Base-by-base conservation (phyloP, 2,888 invertebrate species). In the Dione juno region DNA sequence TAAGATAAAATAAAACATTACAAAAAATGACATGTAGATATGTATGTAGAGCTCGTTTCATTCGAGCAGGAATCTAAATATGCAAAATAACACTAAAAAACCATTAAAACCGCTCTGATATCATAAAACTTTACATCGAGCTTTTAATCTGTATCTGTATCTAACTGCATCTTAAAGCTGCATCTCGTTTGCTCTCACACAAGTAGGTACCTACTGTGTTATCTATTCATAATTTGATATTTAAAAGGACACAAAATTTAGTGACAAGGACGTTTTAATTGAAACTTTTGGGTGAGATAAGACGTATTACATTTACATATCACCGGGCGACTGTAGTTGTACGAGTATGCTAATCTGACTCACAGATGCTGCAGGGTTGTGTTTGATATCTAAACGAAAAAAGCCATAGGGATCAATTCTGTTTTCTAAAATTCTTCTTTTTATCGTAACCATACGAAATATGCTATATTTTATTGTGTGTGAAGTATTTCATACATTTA, bases 201-300 rank as follows among this genome's bases (percentile, higher is more conserved):
- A n/a, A n/a, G n/a, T n/a, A n/a, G n/a, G n/a, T n/a, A n/a, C n/a
- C n/a, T n/a, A 57, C 37, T 37, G 10, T 43, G 45, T 45, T 61
- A 45, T 45, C 45, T 13, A 11, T 28, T 35, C 11, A 16, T 57
- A 57, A 57, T 57, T 57, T 40, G 11, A 16, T 7, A 45, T 28
- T 61, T 61, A 61, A 61, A 41, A 35, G 61, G 61, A 35, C 45
- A 28, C 43, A 14, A 11, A 11, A 35, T 61, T 61, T 45, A 61
- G 45, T 61, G n/a, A 9, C 35, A 37, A 16, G 37, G 16, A 67
- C 50, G 64, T 71, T 77, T 80, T 81, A 81, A 81, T 81, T 80
- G 80, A 79, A 80, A 79, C 80, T 77, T 77, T 82, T 79, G 78
- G 76, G 71, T 69, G 73, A 78, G 78, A 79, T 79, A 77, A 72